Conservation (phyloP, 2,888 invertebrate genomes). For the Melanostoma mellinum region DNA sequence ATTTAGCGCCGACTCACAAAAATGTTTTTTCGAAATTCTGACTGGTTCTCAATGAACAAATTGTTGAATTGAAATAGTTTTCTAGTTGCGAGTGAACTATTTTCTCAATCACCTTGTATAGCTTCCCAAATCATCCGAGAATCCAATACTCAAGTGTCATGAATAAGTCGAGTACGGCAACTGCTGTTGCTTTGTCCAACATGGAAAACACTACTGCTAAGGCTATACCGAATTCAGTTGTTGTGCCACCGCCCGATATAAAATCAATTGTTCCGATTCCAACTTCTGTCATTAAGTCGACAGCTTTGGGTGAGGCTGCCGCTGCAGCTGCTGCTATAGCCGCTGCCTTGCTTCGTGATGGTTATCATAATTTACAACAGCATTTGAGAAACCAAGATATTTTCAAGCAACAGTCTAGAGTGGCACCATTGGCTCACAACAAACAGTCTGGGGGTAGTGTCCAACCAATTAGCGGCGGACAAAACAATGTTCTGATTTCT, state of each 20-base stretch:
- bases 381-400: slow-evolving; percentile 81
- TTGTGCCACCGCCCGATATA: slow-evolving; percentile 76
- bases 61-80: too few species aligned
- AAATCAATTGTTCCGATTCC: slow-evolving; percentile 74
- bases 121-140: slow-evolving; percentile 81
- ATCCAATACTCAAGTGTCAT: slow-evolving; percentile 77
- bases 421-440: slow-evolving; percentile 51
- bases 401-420: slow-evolving; percentile 74
- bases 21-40: too few species aligned
- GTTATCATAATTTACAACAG: slow-evolving; percentile 84
- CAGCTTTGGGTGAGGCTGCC: slow-evolving; percentile 59
- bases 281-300: slow-evolving; percentile 74
- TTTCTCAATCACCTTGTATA: too few species aligned
- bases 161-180: slow-evolving; percentile 68
- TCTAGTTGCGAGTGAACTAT: too few species aligned
- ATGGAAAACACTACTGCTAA: slow-evolving; percentile 56
- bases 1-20: too few species aligned
- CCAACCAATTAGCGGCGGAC: slow-evolving; percentile 45
- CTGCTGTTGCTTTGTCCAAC: slow-evolving; percentile 41
- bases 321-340: slow-evolving; percentile 80
- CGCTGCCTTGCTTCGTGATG: slow-evolving; percentile 80
- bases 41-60: too few species aligned
- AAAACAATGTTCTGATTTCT: slow-evolving; percentile 60
- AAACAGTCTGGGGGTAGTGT: slow-evolving; percentile 64
- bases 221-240: slow-evolving; percentile 79